A percentile compares a stretch with the other conserved stretches of the same genome.
Conservation (phyloP, 2,797 vertebrate genomes). For the Sylvia borin region DNA sequence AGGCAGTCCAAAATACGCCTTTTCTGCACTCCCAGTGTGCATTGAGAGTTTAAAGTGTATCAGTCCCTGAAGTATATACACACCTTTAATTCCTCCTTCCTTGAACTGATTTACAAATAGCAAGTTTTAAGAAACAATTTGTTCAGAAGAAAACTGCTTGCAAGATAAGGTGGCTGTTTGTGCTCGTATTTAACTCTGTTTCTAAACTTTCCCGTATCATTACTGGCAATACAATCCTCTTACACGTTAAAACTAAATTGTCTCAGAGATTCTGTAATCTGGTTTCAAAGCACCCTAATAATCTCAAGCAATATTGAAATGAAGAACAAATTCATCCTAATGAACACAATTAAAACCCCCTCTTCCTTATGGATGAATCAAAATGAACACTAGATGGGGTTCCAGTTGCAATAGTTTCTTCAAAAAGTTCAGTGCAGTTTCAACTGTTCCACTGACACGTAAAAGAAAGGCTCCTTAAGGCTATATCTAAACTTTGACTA, state of each 20-base stretch:
- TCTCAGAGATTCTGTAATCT: background rate
- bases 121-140: constrained; percentile 11
- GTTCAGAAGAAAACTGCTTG: background rate
- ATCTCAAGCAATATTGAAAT: background rate
- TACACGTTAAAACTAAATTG: background rate
- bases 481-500: constrained; percentile 91
- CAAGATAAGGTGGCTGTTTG: background rate
- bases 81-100: constrained; percentile 17
- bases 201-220: constrained; percentile 6
- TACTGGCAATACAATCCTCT: background rate
- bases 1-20: background rate
- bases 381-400: constrained; percentile 96
- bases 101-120: constrained; percentile 1
- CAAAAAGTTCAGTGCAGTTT: constrained; percentile 83
- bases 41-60: background rate
- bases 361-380: constrained; percentile 75
- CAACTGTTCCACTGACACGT: constrained; percentile 88
- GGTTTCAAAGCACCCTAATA: background rate
- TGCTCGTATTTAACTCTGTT: background rate
- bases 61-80: background rate
- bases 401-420: constrained; percentile 88
- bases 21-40: background rate
- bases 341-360: constrained; percentile 61
- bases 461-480: constrained; percentile 87
- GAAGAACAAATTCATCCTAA: constrained; percentile 55